Conservation (phyloP, 2,113 vertebrate genomes). For the Nyctereutes procyonoides region DNA sequence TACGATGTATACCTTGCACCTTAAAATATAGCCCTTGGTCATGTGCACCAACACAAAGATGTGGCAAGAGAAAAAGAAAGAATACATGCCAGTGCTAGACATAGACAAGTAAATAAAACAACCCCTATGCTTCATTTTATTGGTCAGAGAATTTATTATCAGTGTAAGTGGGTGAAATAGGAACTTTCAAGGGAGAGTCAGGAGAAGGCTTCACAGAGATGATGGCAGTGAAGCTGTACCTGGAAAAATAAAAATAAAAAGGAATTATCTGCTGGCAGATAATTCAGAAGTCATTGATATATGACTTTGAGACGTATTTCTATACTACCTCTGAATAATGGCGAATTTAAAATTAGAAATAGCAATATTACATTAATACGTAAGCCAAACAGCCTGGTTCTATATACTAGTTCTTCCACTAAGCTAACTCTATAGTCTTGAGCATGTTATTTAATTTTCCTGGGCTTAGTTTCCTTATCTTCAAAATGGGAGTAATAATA, state of each 20-base stretch:
- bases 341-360: not conserved
- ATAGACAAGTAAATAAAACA: not conserved
- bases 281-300: not conserved
- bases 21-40: not conserved
- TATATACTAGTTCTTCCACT: not conserved
- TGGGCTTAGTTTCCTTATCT: not conserved
- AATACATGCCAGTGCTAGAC: not conserved
- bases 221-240: not conserved
- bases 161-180: not conserved
- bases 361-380: not conserved
- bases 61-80: not conserved
- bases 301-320: not conserved
- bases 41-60: not conserved
- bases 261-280: not conserved
- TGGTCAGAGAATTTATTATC: not conserved
- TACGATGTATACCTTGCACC: not conserved
- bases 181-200: not conserved
- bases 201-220: not conserved
- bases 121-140: not conserved
- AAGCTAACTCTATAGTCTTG: not conserved
- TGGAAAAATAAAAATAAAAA: slow-evolving; percentile 24
- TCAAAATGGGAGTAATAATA: not conserved
- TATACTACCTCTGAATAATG: not conserved
- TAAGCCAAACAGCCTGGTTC: not conserved
- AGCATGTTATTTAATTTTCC: not conserved